Evolutionary conservation across 1,140 invertebrate genomes (phyloP).

Genomic region (Latrodectus geometricus): DNA sequence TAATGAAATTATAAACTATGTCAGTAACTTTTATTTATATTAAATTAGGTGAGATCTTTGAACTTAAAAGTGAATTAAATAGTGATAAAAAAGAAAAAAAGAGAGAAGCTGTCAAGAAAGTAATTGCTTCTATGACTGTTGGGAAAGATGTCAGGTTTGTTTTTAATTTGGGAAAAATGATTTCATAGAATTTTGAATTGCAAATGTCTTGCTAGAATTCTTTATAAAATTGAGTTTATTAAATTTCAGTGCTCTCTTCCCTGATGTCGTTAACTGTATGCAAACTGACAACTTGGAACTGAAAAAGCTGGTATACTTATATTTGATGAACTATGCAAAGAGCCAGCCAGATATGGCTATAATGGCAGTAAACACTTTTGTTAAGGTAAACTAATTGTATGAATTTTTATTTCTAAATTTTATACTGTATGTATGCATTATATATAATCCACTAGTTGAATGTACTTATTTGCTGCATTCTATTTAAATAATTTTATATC

Average conservation of each 20-base stretch:
- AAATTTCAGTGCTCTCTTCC: slow-evolving; percentile 84
- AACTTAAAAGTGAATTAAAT: slow-evolving; percentile 98
- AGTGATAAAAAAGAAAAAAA: slow-evolving; percentile 99
- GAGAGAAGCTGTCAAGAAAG: slow-evolving; percentile 99
- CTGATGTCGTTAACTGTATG: slow-evolving; percentile 99
- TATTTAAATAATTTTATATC: neutral
- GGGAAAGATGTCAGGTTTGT: slow-evolving; percentile 79
- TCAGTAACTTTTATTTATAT: too few relatives aligned
- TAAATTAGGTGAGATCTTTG: slow-evolving; percentile 88
- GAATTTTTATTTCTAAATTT: neutral
- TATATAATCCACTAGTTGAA: neutral
- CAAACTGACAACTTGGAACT: slow-evolving; percentile 99
- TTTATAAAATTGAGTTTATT: neutral
- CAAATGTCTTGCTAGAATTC: too few relatives aligned
- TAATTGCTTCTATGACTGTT: slow-evolving; percentile 99
- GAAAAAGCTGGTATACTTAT: slow-evolving; percentile 99
- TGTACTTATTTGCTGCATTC: neutral
- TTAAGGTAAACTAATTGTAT: slow-evolving; percentile 80
- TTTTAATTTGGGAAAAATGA: too few relatives aligned
- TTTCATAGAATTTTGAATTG: too few relatives aligned
- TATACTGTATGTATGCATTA: neutral
- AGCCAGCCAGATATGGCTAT: slow-evolving; percentile 99
- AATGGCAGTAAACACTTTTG: slow-evolving; percentile 99
- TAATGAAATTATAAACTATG: too few relatives aligned
- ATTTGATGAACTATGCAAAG: slow-evolving; percentile 99